Base-by-base conservation (phyloP, 2,113 vertebrate genomes). In the Climacteris rufus region DNA sequence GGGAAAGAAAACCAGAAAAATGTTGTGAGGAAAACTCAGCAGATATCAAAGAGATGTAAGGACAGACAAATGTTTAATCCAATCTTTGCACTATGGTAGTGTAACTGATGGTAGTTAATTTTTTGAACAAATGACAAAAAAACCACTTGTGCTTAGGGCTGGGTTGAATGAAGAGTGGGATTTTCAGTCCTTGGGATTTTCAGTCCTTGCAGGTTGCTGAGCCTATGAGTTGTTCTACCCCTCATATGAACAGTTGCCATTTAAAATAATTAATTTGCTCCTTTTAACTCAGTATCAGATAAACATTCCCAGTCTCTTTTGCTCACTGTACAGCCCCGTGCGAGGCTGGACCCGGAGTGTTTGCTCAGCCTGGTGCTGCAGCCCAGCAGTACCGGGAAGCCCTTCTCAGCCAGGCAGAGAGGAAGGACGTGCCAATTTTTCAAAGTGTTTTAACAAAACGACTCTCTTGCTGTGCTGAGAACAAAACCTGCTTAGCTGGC, bases 301-400 rank as follows among this genome's bases (percentile, higher is more conserved):
- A 22, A 35, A 52, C 30, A 33, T 31, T 25, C 31, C 45, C 50
- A 8, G 25, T 80, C 2, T 9, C 11, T 68, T 72, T 49, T 31
- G 19, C 31, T 8, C 44, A 0, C 7, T 13, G 22, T 2, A 2
- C 13, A 4, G n/a, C 37, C 75, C 39, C 0, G 0, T 1, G 1
- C 3, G 17, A 54, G 78, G 17, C 54, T 6, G 2, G 68, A 9
- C 4, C 37, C 2, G 1, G 37, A 8, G 24, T 21, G 86, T 65
- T 45, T 42, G 33, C 15, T 37, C 74, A 66, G 60, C 25, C 69
- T 11, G 23, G n/a, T 49, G 68, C 81, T 10, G 1, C 4, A 35
- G 28, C 69, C 61, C 61, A 14, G 40, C 10, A 30, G 11, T 1
- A 7, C 57, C 3, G 19, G 44, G 56, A 47, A 69, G 13, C 56